A percentile compares a stretch with the other conserved stretches of the same genome.
Evolutionary conservation across 1,140 invertebrate genomes (phyloP).

Genomic region (Euwallacea fornicatus): DNA sequence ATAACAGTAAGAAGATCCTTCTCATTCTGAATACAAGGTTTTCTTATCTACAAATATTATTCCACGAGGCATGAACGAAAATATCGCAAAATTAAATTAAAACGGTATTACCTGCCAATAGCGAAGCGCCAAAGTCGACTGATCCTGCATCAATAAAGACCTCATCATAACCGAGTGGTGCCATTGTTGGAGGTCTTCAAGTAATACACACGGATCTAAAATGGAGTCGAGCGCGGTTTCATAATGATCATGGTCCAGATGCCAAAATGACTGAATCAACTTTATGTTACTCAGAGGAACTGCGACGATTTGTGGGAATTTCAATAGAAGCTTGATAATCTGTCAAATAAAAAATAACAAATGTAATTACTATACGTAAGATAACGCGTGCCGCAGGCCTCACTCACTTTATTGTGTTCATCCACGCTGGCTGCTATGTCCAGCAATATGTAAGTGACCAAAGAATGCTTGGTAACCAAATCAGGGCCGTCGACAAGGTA

Average conservation of each 20-base stretch:
- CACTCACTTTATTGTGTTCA: conserved; percentile 38
- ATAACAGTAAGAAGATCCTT: conserved; percentile 45
- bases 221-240: conserved; percentile 59
- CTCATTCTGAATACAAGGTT: conserved; percentile 44
- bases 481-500: conserved; percentile 70
- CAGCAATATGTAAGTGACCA: conserved; percentile 78
- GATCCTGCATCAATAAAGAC: conserved; percentile 47
- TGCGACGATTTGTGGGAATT: conserved; percentile 76
- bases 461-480: conserved; percentile 70
- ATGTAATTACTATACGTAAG: not conserved
- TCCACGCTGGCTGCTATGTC: conserved; percentile 71
- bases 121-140: conserved; percentile 46
- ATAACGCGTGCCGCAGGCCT: not conserved
- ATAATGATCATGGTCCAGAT: conserved; percentile 79
- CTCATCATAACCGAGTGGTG: conserved; percentile 48
- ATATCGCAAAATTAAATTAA: conserved; percentile 1
- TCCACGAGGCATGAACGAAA: not conserved
- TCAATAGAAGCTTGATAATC: conserved; percentile 66
- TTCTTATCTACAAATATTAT: conserved; percentile 20
- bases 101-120: conserved; percentile 44
- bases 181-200: conserved; percentile 47
- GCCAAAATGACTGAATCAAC: conserved; percentile 81
- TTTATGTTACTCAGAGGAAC: conserved; percentile 70
- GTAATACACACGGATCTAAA: conserved; percentile 44
- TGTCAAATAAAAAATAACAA: conserved; percentile 2